Percentiles rank a stretch among this genome's conserved stretches.
These are phyloP conservation scores for Drosophila formosana DNA, from an alignment of 2,888 invertebrate species.

Conservation along the genomic window DNA sequence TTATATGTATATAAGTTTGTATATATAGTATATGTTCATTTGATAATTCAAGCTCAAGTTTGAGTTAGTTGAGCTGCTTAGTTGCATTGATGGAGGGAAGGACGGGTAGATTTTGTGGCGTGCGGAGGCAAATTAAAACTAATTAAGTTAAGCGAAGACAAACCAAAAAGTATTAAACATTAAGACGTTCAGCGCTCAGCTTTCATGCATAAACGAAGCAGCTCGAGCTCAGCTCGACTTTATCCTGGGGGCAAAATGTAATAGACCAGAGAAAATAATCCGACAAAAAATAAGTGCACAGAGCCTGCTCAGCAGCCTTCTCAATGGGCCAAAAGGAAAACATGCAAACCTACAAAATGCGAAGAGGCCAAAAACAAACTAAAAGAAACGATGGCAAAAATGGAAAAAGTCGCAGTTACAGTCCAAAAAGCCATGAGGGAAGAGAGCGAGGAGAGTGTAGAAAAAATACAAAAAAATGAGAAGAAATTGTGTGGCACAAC, in stretches of 20 bases:
- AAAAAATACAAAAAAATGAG: conserved; percentile 3
- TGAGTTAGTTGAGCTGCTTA: conserved; percentile 38
- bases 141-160: conserved; percentile 73
- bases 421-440: conserved; percentile 38
- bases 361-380: conserved; percentile 3
- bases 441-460: conserved; percentile 8
- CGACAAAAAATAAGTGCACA: conserved; percentile 30
- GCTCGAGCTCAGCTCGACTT: conserved; percentile 22
- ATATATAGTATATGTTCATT: conserved; percentile 14
- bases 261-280: conserved; percentile 72
- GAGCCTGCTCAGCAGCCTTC: conserved; percentile 27
- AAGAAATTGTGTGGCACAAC: conserved; percentile 68
- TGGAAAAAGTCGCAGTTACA: conserved; percentile 41
- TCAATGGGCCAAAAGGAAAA: conserved; percentile 42
- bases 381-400: conserved; percentile 3
- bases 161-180: conserved; percentile 66
- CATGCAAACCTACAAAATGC: conserved; percentile 53
- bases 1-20: conserved; percentile 12
- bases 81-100: background rate
- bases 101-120: conserved; percentile 18
- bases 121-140: conserved; percentile 64
- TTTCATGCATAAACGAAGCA: conserved; percentile 67
- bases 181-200: conserved; percentile 54
- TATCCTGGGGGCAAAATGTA: conserved; percentile 55
- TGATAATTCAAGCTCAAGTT: conserved; percentile 12